phyloP scores from a whole-genome alignment of 2,113 vertebrate species.

The Dromiciops gliroides region DNA sequence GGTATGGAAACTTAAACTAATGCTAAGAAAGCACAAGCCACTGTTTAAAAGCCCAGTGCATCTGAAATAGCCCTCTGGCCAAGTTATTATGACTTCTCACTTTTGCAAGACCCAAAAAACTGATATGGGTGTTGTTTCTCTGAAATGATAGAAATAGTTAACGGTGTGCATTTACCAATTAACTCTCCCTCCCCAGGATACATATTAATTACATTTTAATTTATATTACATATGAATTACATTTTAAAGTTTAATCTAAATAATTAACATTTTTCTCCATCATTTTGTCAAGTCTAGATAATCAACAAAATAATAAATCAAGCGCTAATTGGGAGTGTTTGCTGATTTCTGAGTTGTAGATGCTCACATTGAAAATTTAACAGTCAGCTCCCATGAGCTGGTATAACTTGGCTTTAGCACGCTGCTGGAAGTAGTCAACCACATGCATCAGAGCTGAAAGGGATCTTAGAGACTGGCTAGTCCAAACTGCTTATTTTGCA shows the following conservation, averaged over 20 bases:
- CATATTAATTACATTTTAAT: no score
- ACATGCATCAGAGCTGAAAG: background rate
- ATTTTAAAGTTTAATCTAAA: background rate
- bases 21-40: slow-evolving; percentile 39
- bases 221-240: no score
- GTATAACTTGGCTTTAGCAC: background rate
- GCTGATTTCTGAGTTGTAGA: background rate
- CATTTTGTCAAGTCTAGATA: background rate
- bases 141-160: slow-evolving; percentile 34
- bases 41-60: slow-evolving; percentile 2
- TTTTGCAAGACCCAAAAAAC: slow-evolving; percentile 42
- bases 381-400: background rate
- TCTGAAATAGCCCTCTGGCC: background rate
- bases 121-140: slow-evolving; percentile 12
- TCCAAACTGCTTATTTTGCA: background rate
- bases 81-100: background rate
- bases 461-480: background rate
- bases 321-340: background rate
- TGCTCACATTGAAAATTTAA: background rate
- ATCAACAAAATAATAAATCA: background rate
- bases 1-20: background rate
- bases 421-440: background rate
- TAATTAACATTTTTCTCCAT: background rate
- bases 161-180: background rate
- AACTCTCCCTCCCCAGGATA: background rate